These are phyloP conservation scores for Proisotoma minuta DNA, from an alignment of 2,888 invertebrate species.

Conservation along the genomic window DNA sequence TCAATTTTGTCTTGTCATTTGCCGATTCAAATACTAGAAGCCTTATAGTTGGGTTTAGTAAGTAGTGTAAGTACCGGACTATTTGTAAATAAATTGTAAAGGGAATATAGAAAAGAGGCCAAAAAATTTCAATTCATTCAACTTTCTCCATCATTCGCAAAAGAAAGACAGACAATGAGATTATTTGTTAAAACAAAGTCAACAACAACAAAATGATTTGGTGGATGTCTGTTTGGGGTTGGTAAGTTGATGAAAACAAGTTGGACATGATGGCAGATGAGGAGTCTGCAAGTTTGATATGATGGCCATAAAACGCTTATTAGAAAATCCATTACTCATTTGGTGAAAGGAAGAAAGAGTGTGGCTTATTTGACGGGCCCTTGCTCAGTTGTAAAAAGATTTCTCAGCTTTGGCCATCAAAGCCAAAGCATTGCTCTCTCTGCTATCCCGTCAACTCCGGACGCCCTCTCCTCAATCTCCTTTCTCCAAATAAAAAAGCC, in stretches of 20 bases:
- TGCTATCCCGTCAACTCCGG: neutral
- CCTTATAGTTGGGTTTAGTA: too few relatives aligned
- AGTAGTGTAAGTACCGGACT: too few relatives aligned
- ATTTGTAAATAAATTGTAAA: too few relatives aligned
- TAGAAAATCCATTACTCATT: conserved; percentile 30
- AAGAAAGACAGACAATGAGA: too few relatives aligned
- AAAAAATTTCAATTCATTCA: too few relatives aligned
- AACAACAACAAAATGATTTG: too few relatives aligned
- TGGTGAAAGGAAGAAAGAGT: conserved; percentile 8
- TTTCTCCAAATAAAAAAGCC: neutral
- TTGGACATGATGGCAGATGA: conserved; percentile 7
- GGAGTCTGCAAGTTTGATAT: conserved; percentile 16
- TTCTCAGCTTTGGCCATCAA: neutral
- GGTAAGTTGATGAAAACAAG: neutral
- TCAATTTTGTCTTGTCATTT: too few relatives aligned
- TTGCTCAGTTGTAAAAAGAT: neutral
- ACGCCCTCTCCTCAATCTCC: neutral
- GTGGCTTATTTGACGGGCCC: conserved; percentile 18
- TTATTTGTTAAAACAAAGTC: too few relatives aligned
- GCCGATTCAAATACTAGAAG: too few relatives aligned
- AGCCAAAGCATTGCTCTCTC: neutral
- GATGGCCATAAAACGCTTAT: conserved; percentile 26
- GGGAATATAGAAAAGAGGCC: too few relatives aligned
- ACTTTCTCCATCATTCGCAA: too few relatives aligned
- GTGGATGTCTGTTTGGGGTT: neutral